These are phyloP conservation scores for Uloborus diversus DNA, from an alignment of 1,140 invertebrate species.

Conservation along the genomic window DNA sequence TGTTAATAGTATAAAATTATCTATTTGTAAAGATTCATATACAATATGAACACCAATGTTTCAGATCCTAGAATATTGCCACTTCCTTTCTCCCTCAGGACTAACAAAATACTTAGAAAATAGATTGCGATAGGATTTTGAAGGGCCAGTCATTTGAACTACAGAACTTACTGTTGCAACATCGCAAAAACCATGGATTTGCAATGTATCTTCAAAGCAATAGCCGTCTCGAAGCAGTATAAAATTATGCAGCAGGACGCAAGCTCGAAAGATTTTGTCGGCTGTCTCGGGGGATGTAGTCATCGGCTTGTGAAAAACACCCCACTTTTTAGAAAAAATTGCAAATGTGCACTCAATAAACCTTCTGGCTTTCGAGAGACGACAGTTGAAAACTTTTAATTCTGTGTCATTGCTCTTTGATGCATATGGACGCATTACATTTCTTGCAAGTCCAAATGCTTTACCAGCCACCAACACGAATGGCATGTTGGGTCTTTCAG, in stretches of 20 bases:
- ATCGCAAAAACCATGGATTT: too few species aligned
- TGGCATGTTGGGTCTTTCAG: constrained; percentile 25
- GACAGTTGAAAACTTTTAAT: constrained; percentile 60
- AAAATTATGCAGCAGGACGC: constrained; percentile 1
- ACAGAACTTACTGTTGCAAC: too few species aligned
- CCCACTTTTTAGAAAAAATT: constrained; percentile 66
- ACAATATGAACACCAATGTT: too few species aligned
- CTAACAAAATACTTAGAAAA: too few species aligned
- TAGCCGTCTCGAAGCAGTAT: background rate
- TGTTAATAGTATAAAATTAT: too few species aligned
- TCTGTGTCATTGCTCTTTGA: constrained; percentile 58
- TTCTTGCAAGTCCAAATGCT: constrained; percentile 59
- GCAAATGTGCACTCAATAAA: constrained; percentile 69
- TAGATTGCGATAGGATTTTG: too few species aligned
- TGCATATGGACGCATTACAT: constrained; percentile 67
- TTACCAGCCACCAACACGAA: constrained; percentile 59
- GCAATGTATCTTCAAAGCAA: background rate
- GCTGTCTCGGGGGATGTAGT: background rate
- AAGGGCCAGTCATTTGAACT: too few species aligned
- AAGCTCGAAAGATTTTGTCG: background rate
- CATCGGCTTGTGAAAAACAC: constrained; percentile 61
- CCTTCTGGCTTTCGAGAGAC: constrained; percentile 63
- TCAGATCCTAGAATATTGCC: too few species aligned
- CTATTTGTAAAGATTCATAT: too few species aligned
- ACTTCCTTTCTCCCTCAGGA: too few species aligned